These are phyloP conservation scores for Paramisgurnus dabryanus DNA, from an alignment of 2,113 vertebrate species.

Conservation along the genomic window DNA sequence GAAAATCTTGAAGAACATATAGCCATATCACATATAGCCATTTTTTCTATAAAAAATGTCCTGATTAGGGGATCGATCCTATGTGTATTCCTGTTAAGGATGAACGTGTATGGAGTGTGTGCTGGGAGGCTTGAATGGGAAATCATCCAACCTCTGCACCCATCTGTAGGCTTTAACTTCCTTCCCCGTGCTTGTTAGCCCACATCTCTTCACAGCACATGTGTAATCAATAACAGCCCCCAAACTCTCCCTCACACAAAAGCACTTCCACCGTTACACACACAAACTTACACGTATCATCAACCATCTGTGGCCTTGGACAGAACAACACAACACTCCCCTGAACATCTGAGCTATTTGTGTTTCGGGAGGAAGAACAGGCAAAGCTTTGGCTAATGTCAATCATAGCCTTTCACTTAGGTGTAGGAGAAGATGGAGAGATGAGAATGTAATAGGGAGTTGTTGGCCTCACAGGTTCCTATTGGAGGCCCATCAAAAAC, in stretches of 20 bases:
- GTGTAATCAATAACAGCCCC: slow-evolving; percentile 52
- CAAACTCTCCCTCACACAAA: slow-evolving; percentile 15
- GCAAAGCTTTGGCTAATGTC: slow-evolving; percentile 55
- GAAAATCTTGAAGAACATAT: too few relatives aligned
- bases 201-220: slow-evolving; percentile 47
- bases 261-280: slow-evolving; percentile 20
- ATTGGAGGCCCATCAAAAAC: slow-evolving; percentile 46
- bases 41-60: not conserved
- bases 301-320: not conserved
- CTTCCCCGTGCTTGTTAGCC: slow-evolving; percentile 41
- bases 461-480: slow-evolving; percentile 18
- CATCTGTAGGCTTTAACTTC: slow-evolving; percentile 26
- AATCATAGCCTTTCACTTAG: slow-evolving; percentile 51
- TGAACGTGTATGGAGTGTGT: slow-evolving; percentile 14
- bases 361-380: slow-evolving; percentile 31
- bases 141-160: slow-evolving; percentile 43
- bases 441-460: slow-evolving; percentile 52
- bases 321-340: not conserved
- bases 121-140: slow-evolving; percentile 33
- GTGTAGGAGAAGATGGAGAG: slow-evolving; percentile 59
- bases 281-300: slow-evolving; percentile 27
- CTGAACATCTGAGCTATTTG: slow-evolving; percentile 13
- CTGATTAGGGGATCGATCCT: slow-evolving; percentile 40
- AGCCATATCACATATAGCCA: too few relatives aligned
- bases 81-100: slow-evolving; percentile 24